Conservation (phyloP, 2,113 vertebrate species). For the Oxyruncus cristatus region DNA sequence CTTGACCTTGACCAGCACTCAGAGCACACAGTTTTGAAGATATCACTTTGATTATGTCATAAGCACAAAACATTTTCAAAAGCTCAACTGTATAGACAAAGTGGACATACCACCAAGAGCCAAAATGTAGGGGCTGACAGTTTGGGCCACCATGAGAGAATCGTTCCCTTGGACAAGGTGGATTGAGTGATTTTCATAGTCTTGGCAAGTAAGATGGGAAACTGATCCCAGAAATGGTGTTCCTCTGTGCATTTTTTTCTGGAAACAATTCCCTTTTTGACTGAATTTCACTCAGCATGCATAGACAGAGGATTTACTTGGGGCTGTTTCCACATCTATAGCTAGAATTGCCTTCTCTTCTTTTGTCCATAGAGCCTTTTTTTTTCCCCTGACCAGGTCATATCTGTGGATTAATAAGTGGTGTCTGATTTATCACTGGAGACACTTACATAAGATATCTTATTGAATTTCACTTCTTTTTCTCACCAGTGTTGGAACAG, state of each 20-base stretch:
- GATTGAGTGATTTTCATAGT: neutral
- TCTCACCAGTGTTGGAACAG: neutral
- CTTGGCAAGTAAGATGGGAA: neutral
- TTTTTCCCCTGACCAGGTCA: neutral
- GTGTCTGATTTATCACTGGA: neutral
- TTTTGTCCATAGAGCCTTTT: neutral
- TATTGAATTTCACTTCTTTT: neutral
- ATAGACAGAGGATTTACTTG: neutral
- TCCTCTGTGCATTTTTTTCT: neutral
- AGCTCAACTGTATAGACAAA: neutral
- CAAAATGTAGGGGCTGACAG: rapidly evolving
- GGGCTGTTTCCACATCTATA: neutral
- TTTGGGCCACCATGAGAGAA: neutral
- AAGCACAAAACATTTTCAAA: neutral
- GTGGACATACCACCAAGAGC: neutral
- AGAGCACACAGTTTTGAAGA: neutral
- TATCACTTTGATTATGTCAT: neutral
- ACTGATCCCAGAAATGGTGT: neutral
- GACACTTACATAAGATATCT: neutral
- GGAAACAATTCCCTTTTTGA: neutral
- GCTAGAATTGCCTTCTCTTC: neutral
- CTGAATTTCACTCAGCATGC: neutral
- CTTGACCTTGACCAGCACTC: neutral
- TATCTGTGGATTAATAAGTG: neutral
- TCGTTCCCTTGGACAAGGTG: neutral